Percentiles rank a stretch among this genome's conserved stretches.
phyloP scores from a whole-genome alignment of 2,888 invertebrate genomes.

The Leptopilina drosophilae region DNA sequence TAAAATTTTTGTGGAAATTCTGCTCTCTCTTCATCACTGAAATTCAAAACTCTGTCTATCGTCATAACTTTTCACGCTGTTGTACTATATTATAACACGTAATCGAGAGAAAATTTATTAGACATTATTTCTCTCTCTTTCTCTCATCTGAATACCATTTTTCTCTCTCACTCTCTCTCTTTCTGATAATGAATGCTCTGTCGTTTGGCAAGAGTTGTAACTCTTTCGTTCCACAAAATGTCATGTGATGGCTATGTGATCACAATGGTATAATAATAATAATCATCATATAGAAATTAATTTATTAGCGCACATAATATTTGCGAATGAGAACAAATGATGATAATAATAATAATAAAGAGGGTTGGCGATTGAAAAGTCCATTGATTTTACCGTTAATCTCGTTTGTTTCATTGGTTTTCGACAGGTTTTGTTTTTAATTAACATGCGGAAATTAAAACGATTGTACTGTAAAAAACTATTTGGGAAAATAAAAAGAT shows the following conservation, averaged over 20 bases:
- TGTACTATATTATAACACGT: conserved; percentile 12
- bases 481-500: no score
- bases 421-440: no score
- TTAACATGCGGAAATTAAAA: no score
- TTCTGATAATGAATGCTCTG: conserved; percentile 23
- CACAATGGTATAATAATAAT: conserved; percentile 6
- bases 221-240: neutral
- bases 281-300: neutral
- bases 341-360: neutral
- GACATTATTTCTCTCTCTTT: neutral
- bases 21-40: neutral
- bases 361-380: neutral
- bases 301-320: conserved; percentile 1
- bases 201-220: conserved; percentile 14
- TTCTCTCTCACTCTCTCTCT: no score
- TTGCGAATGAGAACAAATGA: neutral
- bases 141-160: no score
- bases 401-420: neutral
- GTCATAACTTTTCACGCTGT: conserved; percentile 19
- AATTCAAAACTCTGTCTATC: conserved; percentile 27
- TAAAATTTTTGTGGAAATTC: no score
- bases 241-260: neutral
- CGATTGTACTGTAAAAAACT: no score
- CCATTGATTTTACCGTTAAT: conserved; percentile 1
- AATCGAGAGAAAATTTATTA: conserved; percentile 28